These are phyloP conservation scores for Aphis gossypii DNA, from an alignment of 1,140 invertebrate genomes.

Conservation along the genomic window DNA sequence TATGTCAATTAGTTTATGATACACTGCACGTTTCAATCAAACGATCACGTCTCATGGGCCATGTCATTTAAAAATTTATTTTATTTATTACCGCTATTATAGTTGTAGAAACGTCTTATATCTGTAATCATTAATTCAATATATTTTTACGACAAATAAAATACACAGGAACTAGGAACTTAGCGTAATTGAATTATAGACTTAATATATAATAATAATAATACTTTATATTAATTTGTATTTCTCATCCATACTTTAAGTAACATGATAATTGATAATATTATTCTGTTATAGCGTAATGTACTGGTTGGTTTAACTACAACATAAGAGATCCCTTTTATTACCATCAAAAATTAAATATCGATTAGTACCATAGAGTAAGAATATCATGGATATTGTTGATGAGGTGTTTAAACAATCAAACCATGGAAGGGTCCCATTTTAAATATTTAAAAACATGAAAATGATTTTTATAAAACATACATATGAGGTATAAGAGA, in stretches of 20 bases:
- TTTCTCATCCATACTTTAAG: not conserved
- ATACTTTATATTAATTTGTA: not conserved
- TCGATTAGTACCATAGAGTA: not conserved
- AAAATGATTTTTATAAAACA: too few relatives aligned
- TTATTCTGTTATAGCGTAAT: too few relatives aligned
- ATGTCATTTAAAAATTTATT: not conserved
- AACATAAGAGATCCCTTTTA: not conserved
- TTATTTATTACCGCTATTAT: not conserved
- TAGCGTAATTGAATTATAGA: not conserved
- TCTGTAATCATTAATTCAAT: not conserved
- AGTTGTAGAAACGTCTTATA: conserved; percentile 10
- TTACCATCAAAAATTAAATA: not conserved
- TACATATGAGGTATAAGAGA: too few relatives aligned
- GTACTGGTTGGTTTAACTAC: not conserved
- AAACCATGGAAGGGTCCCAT: too few relatives aligned
- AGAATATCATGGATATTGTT: not conserved
- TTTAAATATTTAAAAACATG: too few relatives aligned
- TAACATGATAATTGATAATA: not conserved
- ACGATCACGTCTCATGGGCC: conserved; percentile 22
- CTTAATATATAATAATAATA: too few relatives aligned
- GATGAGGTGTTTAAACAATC: not conserved
- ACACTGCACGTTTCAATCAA: not conserved
- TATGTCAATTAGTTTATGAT: not conserved
- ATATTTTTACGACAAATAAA: not conserved
- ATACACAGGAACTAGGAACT: not conserved